Conservation (phyloP, 2,888 invertebrate genomes). For the Synergus umbraculus region DNA sequence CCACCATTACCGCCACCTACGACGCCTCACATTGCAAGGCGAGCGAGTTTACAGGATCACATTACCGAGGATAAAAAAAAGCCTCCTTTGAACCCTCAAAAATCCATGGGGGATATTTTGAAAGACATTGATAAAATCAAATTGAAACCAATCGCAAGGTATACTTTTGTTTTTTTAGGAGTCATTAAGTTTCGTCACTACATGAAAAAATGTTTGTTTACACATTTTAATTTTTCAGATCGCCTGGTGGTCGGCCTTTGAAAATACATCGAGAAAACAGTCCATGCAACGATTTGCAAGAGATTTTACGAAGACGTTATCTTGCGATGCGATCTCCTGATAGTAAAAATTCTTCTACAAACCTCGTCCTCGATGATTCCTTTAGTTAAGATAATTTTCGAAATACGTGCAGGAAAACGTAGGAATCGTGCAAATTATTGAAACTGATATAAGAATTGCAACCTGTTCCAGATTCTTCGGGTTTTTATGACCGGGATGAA, state of each 20-base stretch:
- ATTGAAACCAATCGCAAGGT: constrained; percentile 72
- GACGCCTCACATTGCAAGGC: constrained; percentile 74
- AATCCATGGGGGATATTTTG: constrained; percentile 73
- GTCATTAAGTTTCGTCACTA: not conserved
- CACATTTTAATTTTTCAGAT: constrained; percentile 59
- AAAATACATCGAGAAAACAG: constrained; percentile 71
- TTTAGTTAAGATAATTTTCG: constrained; percentile 56
- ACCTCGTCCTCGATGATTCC: constrained; percentile 63
- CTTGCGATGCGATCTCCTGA: constrained; percentile 71
- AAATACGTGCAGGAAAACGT: not conserved
- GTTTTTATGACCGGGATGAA: not conserved
- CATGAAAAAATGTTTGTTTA: constrained; percentile 14
- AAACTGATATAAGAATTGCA: not conserved
- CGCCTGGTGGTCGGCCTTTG: constrained; percentile 72
- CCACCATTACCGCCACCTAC: constrained; percentile 71
- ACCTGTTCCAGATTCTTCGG: not conserved
- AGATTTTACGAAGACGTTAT: constrained; percentile 73
- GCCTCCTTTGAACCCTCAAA: constrained; percentile 67
- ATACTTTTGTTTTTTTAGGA: constrained; percentile 42
- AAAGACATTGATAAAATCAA: constrained; percentile 71
- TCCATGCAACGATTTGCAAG: constrained; percentile 75
- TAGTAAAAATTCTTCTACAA: constrained; percentile 65
- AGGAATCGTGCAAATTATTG: not conserved
- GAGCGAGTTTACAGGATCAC: constrained; percentile 75
- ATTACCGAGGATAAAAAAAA: constrained; percentile 68